Evolutionary conservation across 2,888 invertebrate species (phyloP).

Genomic region (Drosophila flavopinicola): DNA sequence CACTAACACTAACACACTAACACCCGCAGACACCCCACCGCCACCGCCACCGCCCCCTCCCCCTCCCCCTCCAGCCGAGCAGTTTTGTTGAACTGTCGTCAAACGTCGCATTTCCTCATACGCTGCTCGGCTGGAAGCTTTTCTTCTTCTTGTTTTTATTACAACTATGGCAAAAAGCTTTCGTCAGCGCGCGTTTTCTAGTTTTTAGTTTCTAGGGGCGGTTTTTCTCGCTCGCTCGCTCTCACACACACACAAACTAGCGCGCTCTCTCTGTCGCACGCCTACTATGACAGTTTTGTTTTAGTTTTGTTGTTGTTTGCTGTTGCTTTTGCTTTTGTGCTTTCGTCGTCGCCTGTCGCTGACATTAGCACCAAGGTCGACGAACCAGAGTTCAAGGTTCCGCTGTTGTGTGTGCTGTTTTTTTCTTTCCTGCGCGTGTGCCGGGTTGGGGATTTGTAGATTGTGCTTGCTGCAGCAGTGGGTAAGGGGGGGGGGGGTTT

Average conservation of each 20-base stretch:
- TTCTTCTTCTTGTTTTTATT: too few relatives aligned
- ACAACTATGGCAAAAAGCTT: conserved; percentile 31
- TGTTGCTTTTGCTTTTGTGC: conserved; percentile 49
- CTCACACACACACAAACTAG: background rate
- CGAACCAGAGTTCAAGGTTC: conserved; percentile 85
- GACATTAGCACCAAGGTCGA: conserved; percentile 84
- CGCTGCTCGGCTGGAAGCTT: conserved; percentile 59
- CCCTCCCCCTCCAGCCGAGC: background rate
- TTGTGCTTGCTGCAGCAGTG: conserved; percentile 4
- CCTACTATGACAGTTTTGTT: conserved; percentile 11
- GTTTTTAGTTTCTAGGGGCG: conserved; percentile 72
- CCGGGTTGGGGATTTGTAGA: conserved; percentile 22
- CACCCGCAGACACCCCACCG: too few relatives aligned
- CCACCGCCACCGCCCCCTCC: too few relatives aligned
- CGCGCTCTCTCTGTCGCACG: background rate
- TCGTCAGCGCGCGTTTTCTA: conserved; percentile 44
- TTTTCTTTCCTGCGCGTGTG: conserved; percentile 38
- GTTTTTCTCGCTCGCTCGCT: conserved; percentile 23
- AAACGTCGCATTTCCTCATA: conserved; percentile 55
- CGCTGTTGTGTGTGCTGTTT: conserved; percentile 9
- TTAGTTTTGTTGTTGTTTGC: background rate
- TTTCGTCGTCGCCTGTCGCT: conserved; percentile 67
- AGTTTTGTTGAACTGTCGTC: conserved; percentile 6
- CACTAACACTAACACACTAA: conserved; percentile 3
- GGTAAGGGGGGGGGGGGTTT: background rate